These are phyloP conservation scores for Caenorhabditis brenneri DNA, from an alignment of 1,140 invertebrate genomes.

Conservation along the genomic window DNA sequence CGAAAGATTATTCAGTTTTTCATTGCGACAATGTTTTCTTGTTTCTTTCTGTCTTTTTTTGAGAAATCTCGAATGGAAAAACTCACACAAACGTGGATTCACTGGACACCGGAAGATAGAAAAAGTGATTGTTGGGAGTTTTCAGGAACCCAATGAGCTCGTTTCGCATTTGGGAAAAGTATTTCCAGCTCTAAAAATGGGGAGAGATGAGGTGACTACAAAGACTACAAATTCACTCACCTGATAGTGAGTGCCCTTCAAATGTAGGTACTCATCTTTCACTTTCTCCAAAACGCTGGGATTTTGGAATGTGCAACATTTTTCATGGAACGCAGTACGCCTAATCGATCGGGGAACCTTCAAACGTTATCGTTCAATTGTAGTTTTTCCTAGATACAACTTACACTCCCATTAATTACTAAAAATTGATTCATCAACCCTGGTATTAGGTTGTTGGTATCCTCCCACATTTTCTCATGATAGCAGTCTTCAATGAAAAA, in stretches of 20 bases:
- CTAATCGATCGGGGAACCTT: neutral
- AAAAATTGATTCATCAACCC: conserved; percentile 28
- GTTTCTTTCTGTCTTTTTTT: too few relatives aligned
- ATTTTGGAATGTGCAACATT: conserved; percentile 14
- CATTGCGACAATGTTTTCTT: too few relatives aligned
- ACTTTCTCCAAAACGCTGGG: neutral
- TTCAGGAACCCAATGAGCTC: neutral
- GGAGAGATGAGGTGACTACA: too few relatives aligned
- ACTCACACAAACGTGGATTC: neutral
- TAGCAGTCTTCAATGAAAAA: neutral
- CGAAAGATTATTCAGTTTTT: too few relatives aligned
- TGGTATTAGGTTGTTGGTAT: neutral
- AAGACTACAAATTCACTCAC: too few relatives aligned
- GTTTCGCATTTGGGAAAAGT: neutral
- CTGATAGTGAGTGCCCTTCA: conserved; percentile 24
- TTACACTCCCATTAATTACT: conserved; percentile 29
- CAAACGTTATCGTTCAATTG: too few relatives aligned
- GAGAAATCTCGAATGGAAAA: too few relatives aligned
- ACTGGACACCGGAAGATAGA: neutral
- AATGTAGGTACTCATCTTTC: conserved; percentile 3
- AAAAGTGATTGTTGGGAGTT: neutral
- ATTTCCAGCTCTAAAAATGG: conserved; percentile 4
- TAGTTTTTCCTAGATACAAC: too few relatives aligned
- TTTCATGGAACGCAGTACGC: neutral
- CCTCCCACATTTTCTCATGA: conserved; percentile 11